These are phyloP conservation scores for Drosophila barbarae DNA, from an alignment of 2,888 invertebrate species.

Conservation along the genomic window DNA sequence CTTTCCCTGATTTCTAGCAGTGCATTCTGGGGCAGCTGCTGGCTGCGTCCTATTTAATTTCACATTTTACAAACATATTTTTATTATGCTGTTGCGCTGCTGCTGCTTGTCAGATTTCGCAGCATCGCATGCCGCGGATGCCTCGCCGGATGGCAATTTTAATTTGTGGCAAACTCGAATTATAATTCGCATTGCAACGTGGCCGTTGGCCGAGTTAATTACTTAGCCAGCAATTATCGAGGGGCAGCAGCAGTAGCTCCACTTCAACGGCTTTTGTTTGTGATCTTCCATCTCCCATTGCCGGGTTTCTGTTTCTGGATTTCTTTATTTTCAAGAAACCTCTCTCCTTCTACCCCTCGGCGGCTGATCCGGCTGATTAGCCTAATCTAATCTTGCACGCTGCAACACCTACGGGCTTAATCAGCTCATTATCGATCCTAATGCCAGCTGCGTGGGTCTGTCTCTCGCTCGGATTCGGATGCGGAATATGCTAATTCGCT, in stretches of 20 bases:
- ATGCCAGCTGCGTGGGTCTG: slow-evolving; percentile 37
- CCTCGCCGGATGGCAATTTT: slow-evolving; percentile 62
- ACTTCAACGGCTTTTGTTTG: slow-evolving; percentile 30
- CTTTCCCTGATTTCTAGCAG: background rate
- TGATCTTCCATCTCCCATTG: slow-evolving; percentile 12
- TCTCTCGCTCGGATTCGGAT: slow-evolving; percentile 3
- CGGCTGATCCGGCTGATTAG: slow-evolving; percentile 58
- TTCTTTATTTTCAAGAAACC: background rate
- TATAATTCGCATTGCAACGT: slow-evolving; percentile 67
- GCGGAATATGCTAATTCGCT: slow-evolving; percentile 50
- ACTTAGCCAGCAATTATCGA: slow-evolving; percentile 59
- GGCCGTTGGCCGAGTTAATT: slow-evolving; percentile 61
- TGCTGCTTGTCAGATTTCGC: slow-evolving; percentile 67
- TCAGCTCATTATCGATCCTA: slow-evolving; percentile 41
- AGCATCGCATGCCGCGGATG: slow-evolving; percentile 64
- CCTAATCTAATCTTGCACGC: slow-evolving; percentile 72
- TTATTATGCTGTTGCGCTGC: slow-evolving; percentile 58
- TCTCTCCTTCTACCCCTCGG: slow-evolving; percentile 1
- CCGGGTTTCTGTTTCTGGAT: slow-evolving; percentile 1
- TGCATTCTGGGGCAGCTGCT: slow-evolving; percentile 41
- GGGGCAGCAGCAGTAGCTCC: slow-evolving; percentile 57
- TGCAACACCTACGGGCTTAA: slow-evolving; percentile 60
- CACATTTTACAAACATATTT: slow-evolving; percentile 53
- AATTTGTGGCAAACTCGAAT: slow-evolving; percentile 72
- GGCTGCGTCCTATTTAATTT: slow-evolving; percentile 61